Evolutionary conservation across 37 sponge, comb jelly and placozoan species (phyloP), one percentile per base, ranked within the genome.

Genomic region (Eunapius fragilis): DNA sequence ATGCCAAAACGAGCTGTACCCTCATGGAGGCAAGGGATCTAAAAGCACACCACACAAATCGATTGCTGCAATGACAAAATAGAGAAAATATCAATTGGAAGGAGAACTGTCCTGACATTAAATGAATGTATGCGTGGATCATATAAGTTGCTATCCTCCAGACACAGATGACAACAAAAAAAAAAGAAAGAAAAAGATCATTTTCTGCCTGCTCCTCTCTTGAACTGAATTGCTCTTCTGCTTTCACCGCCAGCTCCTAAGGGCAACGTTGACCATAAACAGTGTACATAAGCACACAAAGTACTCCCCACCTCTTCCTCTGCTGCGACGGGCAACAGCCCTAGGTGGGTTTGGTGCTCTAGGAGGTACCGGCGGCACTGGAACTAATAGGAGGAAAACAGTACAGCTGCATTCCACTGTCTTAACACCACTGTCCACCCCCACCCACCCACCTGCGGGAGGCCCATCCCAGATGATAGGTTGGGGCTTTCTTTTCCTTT

Each of bases 1-100:
- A 80, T 95, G 84, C 95, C 95, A 2, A 88, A 71, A 32, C 82
- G 93, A 79, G 93, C 93, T 32, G 76, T 93, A 26, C 93, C 93
- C 48, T 79, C 87, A 69, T 93, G 93, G 93, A 86, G 93, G 79
- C 93, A 93, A 79, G 87, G 87, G 58, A 25, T 86, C 31, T 86
- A 71, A 88, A 71, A 45, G 68, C 41, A 41, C 41, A 3, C 35
- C 33, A 33, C 36, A 10, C 36, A 58, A 58, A 10, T 2, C 22
- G n/a, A n/a, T n/a, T n/a, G 14, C 58, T 10, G 58, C 22, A 17
- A 58, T 17, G 22, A 13, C 58, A 58, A 11, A 45, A 45, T 45
- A 58, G 41, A 41, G 41, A 41, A 58, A 19, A 58, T 13, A 58
- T 17, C 7, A 58, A 58, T 13, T 2, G 14, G 58, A 58, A 10